Conservation (phyloP, 2,113 vertebrate species). For the Sander lucioperca region DNA sequence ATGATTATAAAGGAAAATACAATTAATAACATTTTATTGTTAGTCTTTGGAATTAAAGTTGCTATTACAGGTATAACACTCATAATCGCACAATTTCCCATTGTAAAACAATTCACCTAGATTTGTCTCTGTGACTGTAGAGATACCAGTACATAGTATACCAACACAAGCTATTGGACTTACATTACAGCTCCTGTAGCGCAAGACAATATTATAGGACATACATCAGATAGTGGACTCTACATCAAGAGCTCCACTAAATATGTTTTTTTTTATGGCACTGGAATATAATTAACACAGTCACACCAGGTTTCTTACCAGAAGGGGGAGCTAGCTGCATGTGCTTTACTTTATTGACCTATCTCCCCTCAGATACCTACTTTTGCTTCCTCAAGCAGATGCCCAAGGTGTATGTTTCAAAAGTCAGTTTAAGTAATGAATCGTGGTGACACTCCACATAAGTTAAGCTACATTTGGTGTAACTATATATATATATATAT, state of each 20-base stretch:
- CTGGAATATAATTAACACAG: not conserved
- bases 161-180: not conserved
- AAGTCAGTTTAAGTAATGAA: no score
- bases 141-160: not conserved
- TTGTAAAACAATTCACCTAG: no score
- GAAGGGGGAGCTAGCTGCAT: conserved; percentile 50
- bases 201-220: no score
- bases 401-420: no score
- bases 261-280: not conserved
- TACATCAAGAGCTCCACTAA: not conserved
- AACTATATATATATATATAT: no score
- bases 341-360: not conserved
- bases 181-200: not conserved
- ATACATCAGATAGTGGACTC: not conserved
- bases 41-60: not conserved
- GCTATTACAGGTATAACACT: not conserved
- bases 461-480: no score
- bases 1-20: not conserved
- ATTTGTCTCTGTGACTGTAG: not conserved
- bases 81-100: not conserved
- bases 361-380: not conserved
- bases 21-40: not conserved
- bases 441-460: no score
- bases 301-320: conserved; percentile 15
- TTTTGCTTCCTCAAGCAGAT: not conserved